A percentile compares a stretch with the other conserved stretches of the same genome.
These are phyloP conservation scores for Thymelicus sylvestris DNA, from an alignment of 2,888 invertebrate species.

Conservation along the genomic window DNA sequence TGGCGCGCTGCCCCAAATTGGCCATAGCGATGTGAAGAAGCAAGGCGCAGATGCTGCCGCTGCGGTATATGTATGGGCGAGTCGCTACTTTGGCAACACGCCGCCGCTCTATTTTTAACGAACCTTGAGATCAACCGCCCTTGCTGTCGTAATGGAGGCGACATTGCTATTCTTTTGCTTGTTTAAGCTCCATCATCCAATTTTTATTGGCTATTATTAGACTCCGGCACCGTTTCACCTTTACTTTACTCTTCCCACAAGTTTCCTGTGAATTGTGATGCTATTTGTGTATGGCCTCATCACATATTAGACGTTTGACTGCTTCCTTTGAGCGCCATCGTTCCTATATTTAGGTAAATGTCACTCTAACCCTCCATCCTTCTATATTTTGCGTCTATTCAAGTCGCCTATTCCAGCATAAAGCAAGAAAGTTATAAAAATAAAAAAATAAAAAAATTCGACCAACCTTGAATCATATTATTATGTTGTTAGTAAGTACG, in stretches of 20 bases:
- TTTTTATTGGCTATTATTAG: constrained; percentile 56
- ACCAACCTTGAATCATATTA: no score
- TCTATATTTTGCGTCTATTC: constrained; percentile 11
- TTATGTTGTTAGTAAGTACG: no score
- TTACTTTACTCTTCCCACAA: constrained; percentile 56
- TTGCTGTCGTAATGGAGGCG: constrained; percentile 69
- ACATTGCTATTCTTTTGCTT: constrained; percentile 50
- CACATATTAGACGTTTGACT: constrained; percentile 61
- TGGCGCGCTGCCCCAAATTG: constrained; percentile 58
- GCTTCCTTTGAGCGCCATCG: constrained; percentile 59
- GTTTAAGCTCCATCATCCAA: constrained; percentile 49
- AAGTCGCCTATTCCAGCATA: background rate
- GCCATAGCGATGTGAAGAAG: constrained; percentile 57
- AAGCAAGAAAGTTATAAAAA: background rate
- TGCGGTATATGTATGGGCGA: constrained; percentile 70
- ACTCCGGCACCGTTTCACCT: constrained; percentile 49
- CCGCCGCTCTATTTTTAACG: constrained; percentile 80
- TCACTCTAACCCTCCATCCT: constrained; percentile 52
- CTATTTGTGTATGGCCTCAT: constrained; percentile 70
- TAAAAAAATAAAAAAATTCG: no score
- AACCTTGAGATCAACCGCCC: constrained; percentile 83
- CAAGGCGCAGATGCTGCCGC: constrained; percentile 55
- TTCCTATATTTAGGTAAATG: constrained; percentile 64
- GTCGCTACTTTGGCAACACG: constrained; percentile 78
- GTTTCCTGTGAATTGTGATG: constrained; percentile 57